phyloP scores from a whole-genome alignment of 2,888 invertebrate genomes.

The Fissipunctia ypsillon region DNA sequence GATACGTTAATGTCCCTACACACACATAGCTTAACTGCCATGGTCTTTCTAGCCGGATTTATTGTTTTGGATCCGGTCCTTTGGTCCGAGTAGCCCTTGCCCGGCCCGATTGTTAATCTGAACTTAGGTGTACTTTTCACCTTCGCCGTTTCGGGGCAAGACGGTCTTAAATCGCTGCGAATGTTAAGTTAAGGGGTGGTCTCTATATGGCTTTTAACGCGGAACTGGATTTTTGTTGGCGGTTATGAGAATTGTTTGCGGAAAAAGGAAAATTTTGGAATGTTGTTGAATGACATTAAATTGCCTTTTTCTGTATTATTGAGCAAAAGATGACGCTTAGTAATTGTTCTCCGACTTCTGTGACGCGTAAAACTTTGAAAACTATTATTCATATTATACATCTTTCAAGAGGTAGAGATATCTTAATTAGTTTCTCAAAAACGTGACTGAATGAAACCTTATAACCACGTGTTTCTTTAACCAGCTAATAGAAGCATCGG shows the following conservation, averaged over 20 bases:
- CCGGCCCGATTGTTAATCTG: constrained; percentile 85
- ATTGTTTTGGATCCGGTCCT: constrained; percentile 75
- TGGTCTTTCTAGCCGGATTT: constrained; percentile 76
- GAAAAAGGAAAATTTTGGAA: background rate
- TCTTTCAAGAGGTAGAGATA: background rate
- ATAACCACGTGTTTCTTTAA: constrained; percentile 5
- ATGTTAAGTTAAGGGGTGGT: constrained; percentile 74
- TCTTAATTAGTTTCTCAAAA: constrained; percentile 31
- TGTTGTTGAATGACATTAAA: constrained; percentile 1
- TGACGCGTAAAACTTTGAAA: constrained; percentile 30
- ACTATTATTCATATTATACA: constrained; percentile 11
- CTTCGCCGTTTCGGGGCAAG: constrained; percentile 77
- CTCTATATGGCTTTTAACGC: constrained; percentile 49
- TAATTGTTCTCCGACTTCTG: constrained; percentile 31
- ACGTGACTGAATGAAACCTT: constrained; percentile 30
- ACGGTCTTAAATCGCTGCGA: constrained; percentile 78
- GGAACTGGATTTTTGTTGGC: constrained; percentile 43
- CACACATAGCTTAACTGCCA: constrained; percentile 58
- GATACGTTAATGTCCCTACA: constrained; percentile 49
- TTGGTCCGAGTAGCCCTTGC: constrained; percentile 75
- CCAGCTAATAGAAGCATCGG: constrained; percentile 22
- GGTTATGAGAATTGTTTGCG: background rate
- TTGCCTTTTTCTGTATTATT: constrained; percentile 1
- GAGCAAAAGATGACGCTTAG: constrained; percentile 13
- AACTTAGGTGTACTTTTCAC: constrained; percentile 88